Conservation (phyloP, 2,113 vertebrate species). For the Callipepla squamata region DNA sequence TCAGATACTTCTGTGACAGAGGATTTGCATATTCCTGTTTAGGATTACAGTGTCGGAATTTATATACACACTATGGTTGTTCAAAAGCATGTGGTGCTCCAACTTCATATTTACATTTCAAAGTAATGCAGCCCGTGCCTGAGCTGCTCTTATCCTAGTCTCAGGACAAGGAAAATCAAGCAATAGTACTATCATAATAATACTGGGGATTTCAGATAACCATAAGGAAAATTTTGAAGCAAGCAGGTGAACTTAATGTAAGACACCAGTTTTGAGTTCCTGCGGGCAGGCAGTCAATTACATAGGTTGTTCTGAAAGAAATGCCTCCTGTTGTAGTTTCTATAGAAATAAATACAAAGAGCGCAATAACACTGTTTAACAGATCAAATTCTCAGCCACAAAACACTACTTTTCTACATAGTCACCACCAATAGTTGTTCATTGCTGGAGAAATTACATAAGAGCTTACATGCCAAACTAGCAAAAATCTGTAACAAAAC, state of each 20-base stretch:
- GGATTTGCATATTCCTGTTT: background rate
- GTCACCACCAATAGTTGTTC: background rate
- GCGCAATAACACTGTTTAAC: background rate
- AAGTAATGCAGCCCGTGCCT: background rate
- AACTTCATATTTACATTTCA: constrained; percentile 6
- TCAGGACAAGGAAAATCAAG: background rate
- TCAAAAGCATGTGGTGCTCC: constrained; percentile 21
- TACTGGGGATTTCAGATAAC: background rate
- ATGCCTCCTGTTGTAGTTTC: background rate
- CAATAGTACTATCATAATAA: background rate
- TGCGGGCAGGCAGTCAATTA: background rate
- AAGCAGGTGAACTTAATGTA: background rate
- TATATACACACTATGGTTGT: background rate
- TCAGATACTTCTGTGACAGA: background rate
- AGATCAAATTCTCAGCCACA: no score
- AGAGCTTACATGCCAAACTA: no score
- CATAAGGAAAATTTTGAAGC: background rate
- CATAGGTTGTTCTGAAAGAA: background rate
- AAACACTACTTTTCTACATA: background rate
- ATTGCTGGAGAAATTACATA: no score
- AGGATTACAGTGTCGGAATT: background rate
- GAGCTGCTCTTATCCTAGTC: background rate
- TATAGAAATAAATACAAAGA: background rate
- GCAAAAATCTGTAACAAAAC: background rate
- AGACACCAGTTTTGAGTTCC: background rate